Evolutionary conservation across 2,113 vertebrate species (phyloP).

Genomic region (Leptocoma aspasia): DNA sequence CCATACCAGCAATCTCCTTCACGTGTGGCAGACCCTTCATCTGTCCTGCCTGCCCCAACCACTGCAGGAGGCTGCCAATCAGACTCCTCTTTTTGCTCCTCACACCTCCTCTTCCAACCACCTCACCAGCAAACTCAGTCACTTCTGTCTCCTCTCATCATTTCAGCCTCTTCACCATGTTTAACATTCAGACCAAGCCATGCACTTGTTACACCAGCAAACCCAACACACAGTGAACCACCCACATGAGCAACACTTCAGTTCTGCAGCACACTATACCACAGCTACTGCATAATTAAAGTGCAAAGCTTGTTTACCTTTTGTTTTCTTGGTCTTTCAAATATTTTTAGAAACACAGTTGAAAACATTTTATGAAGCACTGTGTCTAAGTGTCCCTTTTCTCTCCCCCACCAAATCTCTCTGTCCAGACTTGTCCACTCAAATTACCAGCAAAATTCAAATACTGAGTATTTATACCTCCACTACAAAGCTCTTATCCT

Average conservation of each 20-base stretch:
- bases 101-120: not conserved
- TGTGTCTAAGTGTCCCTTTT: not conserved
- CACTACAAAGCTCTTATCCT: not conserved
- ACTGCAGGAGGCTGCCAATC: not conserved
- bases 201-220: not conserved
- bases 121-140: not conserved
- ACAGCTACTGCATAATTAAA: not conserved
- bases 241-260: not conserved
- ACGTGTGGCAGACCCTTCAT: accelerated
- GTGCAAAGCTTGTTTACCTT: not conserved
- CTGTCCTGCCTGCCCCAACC: not conserved
- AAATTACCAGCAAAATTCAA: not conserved
- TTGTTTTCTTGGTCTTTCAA: not conserved
- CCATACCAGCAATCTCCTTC: not conserved
- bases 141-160: accelerated
- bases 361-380: not conserved
- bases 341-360: not conserved
- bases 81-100: not conserved
- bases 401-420: not conserved
- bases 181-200: not conserved
- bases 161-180: not conserved
- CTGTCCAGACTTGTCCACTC: not conserved
- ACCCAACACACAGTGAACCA: not conserved
- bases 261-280: not conserved
- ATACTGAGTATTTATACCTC: not conserved